Evolutionary conservation across 2,797 vertebrate species (phyloP).

Genomic region (Pangasius djambal): DNA sequence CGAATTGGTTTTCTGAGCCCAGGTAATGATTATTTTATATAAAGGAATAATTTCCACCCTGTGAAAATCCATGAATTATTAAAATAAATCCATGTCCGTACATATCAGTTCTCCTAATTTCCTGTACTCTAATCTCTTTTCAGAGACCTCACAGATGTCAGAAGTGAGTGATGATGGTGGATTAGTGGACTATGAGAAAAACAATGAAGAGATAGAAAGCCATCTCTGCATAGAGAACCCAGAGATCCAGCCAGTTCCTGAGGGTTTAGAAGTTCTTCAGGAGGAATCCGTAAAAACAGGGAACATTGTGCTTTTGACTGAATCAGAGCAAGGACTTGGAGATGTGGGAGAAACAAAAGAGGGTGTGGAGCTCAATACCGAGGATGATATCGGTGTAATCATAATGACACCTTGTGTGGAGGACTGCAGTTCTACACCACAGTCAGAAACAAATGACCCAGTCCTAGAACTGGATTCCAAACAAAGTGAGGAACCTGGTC

Average conservation of each 20-base stretch:
- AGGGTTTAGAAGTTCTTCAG: slow-evolving; percentile 56
- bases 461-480: slow-evolving; percentile 33
- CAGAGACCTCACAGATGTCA: slow-evolving; percentile 19
- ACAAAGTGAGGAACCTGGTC: slow-evolving; percentile 37
- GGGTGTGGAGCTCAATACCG: not conserved
- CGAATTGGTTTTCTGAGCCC: not conserved
- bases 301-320: not conserved
- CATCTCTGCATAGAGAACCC: slow-evolving; percentile 7
- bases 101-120: not conserved
- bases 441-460: slow-evolving; percentile 38
- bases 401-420: not conserved
- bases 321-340: not conserved
- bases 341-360: slow-evolving; percentile 46
- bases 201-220: not conserved
- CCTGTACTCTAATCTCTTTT: slow-evolving; percentile 19
- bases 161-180: not conserved
- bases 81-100: not conserved
- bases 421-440: not conserved
- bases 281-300: slow-evolving; percentile 55
- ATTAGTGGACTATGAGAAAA: slow-evolving; percentile 2
- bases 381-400: slow-evolving; percentile 12
- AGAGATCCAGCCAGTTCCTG: not conserved
- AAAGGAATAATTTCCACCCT: not conserved
- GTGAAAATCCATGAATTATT: not conserved
- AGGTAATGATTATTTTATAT: not conserved